Evolutionary conservation across 2,888 invertebrate species (phyloP), one percentile per base, ranked within the genome.

Genomic region (Leucania comma): DNA sequence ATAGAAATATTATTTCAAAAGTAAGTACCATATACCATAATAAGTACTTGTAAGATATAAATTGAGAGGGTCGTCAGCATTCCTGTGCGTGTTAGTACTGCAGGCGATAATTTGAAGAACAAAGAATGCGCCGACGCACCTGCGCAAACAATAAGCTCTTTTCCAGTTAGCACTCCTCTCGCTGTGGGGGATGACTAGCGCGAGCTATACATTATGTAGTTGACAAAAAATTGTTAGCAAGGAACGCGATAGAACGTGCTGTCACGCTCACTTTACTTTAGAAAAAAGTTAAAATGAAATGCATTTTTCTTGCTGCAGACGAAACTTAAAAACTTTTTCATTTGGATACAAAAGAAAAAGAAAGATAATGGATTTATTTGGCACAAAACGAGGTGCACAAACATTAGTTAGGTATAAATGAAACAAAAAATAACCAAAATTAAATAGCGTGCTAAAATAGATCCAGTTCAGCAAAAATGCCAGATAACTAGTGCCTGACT

Each of bases 81-180:
- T 85, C 85, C 79, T 64, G 35, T 86, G 81, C 86, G 86, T 85
- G 88, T 88, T 86, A 86, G 89, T 83, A 87, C 85, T 83, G 82
- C 80, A 80, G 90, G 90, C 91, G 95, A 92, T 95, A 95, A 96
- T 95, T 94, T 90, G 78, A 87, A 93, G 93, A 95, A 94, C 94
- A 95, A 95, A 94, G 94, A 91, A 86, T 89, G 90, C 89, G 87
- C 86, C 86, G 83, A 78, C 87, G 91, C 96, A 95, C 94, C 95
- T 95, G 95, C 91, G 89, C 93, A 94, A 95, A 95, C 93, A 95
- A 87, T 87, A 86, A 79, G 89, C 90, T 91, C 90, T 90, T 90
- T 90, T 90, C 90, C 88, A 90, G 90, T 92, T 92, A 93, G 90
- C 91, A 87, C 88, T 86, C 87, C 85, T 85, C 80, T 81, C 84